Evolutionary conservation across 1,140 invertebrate species (phyloP), one percentile per base, ranked within the genome.

Genomic region (Ectropis grisescens): DNA sequence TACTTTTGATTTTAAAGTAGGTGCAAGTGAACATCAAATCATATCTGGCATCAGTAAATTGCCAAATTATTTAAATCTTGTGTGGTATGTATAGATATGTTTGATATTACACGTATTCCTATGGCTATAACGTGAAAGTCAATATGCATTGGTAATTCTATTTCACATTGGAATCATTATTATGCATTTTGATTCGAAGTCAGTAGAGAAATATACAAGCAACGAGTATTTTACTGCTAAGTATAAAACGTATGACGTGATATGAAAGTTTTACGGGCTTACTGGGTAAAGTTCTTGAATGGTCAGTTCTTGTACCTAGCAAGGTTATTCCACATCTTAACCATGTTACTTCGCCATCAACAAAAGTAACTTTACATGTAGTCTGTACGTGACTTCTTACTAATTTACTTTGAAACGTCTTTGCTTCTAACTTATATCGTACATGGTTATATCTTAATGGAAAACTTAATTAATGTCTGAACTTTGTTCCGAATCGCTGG

Each of bases 41-140:
- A 48, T 64, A 53, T 41, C 49, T 46, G 27, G 35, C 29, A 46
- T 47, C 39, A 35, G 53, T 50, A 54, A 53, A 58, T 48, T 43
- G 51, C 37, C 35, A 47, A 53, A 53, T 53, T 59, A 56, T 59
- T 60, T 46, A 57, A 60, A 58, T 58, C 32, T 51, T 31, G 44
- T 48, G 42, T 36, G 48, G 41, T 32, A 41, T 22, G 28, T 14
- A 34, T 29, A 28, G 25, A 45, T 33, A n/a, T n/a, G n/a, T n/a
- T n/a, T n/a, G n/a, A 46, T 47, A 26, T 50, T 33, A 46, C 12
- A 36, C 19, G 22, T 15, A 33, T 41, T 26, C 32, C 25, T 24
- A 28, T 35, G 19, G 16, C 10, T 14, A 16, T 34, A 38, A 41
- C 28, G 33, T 15, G 27, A 31, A 30, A 41, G 31, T 45, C 33